These are phyloP conservation scores for Rhagonycha fulva DNA, from an alignment of 2,888 invertebrate species.

Conservation along the genomic window DNA sequence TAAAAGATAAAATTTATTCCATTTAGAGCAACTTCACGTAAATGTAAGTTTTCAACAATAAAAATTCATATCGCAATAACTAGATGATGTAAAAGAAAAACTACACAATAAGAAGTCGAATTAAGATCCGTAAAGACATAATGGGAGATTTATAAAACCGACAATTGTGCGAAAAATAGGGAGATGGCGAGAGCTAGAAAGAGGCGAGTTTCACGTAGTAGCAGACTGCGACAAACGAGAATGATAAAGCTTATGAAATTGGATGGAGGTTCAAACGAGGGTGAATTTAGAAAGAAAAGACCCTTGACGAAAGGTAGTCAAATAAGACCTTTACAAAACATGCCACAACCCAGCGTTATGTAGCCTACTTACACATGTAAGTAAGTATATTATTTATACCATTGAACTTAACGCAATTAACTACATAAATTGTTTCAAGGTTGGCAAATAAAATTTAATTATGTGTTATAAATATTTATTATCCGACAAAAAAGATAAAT, in stretches of 20 bases:
- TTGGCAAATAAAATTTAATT: neutral
- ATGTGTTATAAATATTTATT: neutral
- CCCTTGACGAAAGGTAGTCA: neutral
- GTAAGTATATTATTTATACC: neutral
- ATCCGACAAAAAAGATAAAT: neutral
- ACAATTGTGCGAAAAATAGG: conserved; percentile 19
- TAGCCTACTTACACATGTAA: neutral
- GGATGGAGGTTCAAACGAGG: conserved; percentile 21
- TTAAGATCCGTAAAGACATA: conserved; percentile 16
- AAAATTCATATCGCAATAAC: neutral
- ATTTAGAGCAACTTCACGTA: neutral
- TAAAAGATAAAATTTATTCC: neutral
- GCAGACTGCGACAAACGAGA: conserved; percentile 23
- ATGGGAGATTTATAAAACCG: conserved; percentile 27
- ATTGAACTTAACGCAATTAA: neutral
- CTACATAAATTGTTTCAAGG: neutral
- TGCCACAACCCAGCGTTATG: neutral
- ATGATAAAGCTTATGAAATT: conserved; percentile 28
- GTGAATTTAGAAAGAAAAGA: conserved; percentile 15
- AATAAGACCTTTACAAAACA: neutral
- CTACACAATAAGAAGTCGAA: conserved; percentile 12
- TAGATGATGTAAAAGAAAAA: neutral
- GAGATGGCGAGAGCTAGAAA: neutral
- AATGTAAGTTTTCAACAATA: neutral
- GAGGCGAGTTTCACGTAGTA: conserved; percentile 9